Base-by-base conservation (phyloP, 1,140 invertebrate species). In the Drosophila kurseongensis region DNA sequence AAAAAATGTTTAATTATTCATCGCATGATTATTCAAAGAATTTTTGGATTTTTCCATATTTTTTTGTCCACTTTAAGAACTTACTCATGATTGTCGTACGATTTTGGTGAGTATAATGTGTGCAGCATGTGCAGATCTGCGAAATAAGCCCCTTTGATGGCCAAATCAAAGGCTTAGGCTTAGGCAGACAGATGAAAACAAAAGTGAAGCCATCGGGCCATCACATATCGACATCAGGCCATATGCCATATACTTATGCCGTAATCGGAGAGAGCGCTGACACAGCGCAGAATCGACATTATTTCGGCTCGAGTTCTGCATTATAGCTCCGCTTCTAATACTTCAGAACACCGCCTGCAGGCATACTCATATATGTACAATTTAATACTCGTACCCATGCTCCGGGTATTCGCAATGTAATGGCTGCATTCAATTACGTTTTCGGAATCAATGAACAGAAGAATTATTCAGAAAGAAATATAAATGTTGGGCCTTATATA, bases 401-500 rank as follows among this genome's bases (percentile, higher is more conserved):
- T 38, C 40, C n/a, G 23, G 35, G 14, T 50, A 68, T 42, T 69
- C 40, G 36, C 44, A 58, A n/a, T 48, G 50, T 36, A 52, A 47
- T 38, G 29, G 27, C 23, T 86, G 84, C 72, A 66, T 88, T 88
- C 73, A 88, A 88, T 88, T 88, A 69, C 83, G 80, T 88, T 88
- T 88, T 88, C 54, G 75, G 84, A 88, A 88, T 88, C 83, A 88
- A 89, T 88, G 83, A 84, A 83, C 75, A 40, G 59, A 57, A 56
- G 65, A 79, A 88, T 79, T 88, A 88, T 88, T 66, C 60, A 75
- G 82, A 88, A 85, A 71, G 68, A 71, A 65, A 75, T 58, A 67
- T 79, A 61, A 51, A 75, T 65, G 55, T 57, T 23, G 18, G 18
- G 62, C 48, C 54, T 72, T 72, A 72, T 72, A 71, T 72, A 72